These are phyloP conservation scores for Drosophila bocqueti DNA, from an alignment of 1,140 invertebrate genomes.

Conservation along the genomic window DNA sequence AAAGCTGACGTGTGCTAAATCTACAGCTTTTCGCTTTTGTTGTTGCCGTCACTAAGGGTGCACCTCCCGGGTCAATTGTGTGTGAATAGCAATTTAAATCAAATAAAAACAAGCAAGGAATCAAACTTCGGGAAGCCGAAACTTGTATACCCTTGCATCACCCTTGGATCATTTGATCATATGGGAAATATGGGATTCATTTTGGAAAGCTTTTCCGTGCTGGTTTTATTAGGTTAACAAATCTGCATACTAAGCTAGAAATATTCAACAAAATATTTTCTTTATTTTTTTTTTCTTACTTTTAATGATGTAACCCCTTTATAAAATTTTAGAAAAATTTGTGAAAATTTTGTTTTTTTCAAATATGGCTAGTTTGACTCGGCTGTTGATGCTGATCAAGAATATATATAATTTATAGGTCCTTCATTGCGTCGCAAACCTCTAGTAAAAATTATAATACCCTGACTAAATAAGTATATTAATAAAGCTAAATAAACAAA, in stretches of 20 bases:
- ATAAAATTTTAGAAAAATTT: neutral
- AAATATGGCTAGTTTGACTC: no score
- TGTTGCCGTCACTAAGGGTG: conserved; percentile 27
- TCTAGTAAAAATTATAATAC: neutral
- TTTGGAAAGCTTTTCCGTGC: neutral
- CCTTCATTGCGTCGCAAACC: neutral
- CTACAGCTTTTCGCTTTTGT: conserved; percentile 12
- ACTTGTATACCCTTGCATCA: neutral
- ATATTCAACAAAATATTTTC: neutral
- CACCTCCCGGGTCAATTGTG: conserved; percentile 42
- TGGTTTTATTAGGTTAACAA: neutral
- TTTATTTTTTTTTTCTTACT: neutral
- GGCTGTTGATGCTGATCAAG: neutral
- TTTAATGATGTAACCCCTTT: neutral
- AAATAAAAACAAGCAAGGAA: conserved; percentile 9
- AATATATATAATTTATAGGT: neutral
- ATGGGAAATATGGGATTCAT: neutral
- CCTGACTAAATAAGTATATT: neutral
- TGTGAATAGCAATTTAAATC: conserved; percentile 57
- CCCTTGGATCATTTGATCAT: neutral
- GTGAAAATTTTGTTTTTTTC: no score
- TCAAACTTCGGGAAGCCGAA: neutral
- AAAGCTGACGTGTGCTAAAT: conserved; percentile 64
- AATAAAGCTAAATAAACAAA: conserved; percentile 32
- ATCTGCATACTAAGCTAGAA: neutral